Percentiles rank a stretch among this genome's conserved stretches.
Conservation (phyloP, 2,797 vertebrate species). For the Pachyuromys duprasi region DNA sequence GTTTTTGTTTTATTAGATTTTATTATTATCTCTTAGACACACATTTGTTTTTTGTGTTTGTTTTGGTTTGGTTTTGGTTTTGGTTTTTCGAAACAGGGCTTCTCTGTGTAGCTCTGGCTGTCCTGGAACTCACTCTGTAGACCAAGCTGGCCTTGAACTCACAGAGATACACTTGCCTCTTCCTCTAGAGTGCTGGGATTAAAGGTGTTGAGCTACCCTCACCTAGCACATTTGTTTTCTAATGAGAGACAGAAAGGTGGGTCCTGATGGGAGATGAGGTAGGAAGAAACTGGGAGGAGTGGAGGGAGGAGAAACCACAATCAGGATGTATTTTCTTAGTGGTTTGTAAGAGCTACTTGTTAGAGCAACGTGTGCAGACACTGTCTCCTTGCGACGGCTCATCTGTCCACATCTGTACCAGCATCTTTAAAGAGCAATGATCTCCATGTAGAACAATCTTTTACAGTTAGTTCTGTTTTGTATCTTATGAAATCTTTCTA, state of each 20-base stretch:
- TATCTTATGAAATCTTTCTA: background rate
- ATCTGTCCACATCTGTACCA: background rate
- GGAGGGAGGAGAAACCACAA: background rate
- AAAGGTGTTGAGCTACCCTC: background rate
- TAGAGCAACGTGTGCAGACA: background rate
- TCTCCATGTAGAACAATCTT: conserved; percentile 12
- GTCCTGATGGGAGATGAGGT: too few relatives aligned
- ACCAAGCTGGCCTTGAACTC: background rate
- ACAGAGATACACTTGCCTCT: background rate
- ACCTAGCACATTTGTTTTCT: background rate
- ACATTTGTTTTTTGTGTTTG: background rate
- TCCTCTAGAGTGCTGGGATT: background rate
- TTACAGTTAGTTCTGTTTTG: background rate
- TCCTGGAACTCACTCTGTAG: background rate
- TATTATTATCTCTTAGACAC: background rate
- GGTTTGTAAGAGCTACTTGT: background rate
- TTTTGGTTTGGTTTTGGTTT: background rate
- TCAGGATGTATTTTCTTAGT: background rate
- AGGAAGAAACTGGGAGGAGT: background rate
- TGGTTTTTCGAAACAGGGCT: background rate
- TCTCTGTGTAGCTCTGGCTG: background rate
- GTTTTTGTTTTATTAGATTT: background rate
- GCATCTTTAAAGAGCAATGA: background rate
- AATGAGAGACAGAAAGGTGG: background rate
- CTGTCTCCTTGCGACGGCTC: background rate